Percentiles rank a stretch among this genome's conserved stretches.
phyloP scores from a whole-genome alignment of 2,113 vertebrate genomes.

The Gallinago media region DNA sequence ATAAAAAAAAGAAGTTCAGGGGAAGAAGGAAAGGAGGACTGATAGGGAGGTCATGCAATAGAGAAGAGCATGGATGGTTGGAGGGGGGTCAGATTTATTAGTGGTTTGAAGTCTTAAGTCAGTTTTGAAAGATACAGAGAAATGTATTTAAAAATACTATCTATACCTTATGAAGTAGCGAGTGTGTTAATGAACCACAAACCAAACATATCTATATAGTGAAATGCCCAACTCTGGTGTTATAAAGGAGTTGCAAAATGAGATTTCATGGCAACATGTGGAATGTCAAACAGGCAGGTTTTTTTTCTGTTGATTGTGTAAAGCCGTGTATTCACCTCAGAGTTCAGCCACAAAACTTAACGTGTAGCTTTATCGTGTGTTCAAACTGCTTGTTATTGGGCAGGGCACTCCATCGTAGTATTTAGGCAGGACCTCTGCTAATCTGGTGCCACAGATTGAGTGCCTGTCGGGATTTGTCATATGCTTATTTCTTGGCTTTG shows the following conservation, averaged over 20 bases:
- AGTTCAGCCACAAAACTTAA: not conserved
- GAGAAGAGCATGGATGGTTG: not conserved
- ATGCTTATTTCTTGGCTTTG: not conserved
- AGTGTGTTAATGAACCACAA: not conserved
- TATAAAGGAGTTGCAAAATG: not conserved
- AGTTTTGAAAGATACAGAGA: not conserved
- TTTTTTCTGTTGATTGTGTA: not conserved
- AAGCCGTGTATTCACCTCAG: not conserved
- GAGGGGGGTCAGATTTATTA: not conserved
- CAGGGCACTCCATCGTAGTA: not conserved
- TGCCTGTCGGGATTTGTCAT: not conserved
- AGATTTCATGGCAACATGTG: not conserved
- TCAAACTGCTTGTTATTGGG: not conserved
- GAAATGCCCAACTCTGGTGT: not conserved
- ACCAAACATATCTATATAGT: not conserved
- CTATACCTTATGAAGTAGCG: not conserved
- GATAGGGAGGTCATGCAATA: not conserved
- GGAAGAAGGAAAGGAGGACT: not conserved
- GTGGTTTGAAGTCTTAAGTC: not conserved
- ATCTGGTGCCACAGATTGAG: not conserved
- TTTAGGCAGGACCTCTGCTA: not conserved
- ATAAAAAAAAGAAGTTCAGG: not conserved
- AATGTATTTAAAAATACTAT: not conserved
- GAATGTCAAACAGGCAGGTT: not conserved
- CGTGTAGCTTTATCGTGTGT: not conserved